Conservation (phyloP, 1,140 invertebrate species). For the Belonocnema kinseyi region DNA sequence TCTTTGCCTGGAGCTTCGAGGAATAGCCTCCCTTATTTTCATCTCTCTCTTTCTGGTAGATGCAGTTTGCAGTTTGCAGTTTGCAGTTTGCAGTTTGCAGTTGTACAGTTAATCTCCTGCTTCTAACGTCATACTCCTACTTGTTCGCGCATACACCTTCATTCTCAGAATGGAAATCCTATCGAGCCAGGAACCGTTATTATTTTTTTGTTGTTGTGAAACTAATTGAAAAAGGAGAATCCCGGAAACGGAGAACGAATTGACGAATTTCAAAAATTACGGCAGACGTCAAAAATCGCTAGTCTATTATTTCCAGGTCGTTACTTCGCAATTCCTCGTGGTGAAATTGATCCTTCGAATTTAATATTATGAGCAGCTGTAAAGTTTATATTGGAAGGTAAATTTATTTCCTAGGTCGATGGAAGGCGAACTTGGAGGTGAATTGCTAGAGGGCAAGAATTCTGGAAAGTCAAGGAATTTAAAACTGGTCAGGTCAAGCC, state of each 20-base stretch:
- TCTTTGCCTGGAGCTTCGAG: conserved; percentile 17
- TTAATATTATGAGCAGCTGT: background rate
- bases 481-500: too few relatives aligned
- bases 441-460: too few relatives aligned
- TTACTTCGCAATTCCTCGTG: background rate
- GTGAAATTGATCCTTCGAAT: background rate
- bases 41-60: conserved; percentile 7
- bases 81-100: background rate
- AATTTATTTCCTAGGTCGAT: background rate
- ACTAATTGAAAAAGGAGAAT: conserved; percentile 16
- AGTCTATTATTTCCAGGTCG: background rate
- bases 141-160: background rate
- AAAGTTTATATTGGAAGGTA: background rate
- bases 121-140: background rate
- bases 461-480: too few relatives aligned
- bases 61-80: conserved; percentile 8
- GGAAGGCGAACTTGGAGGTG: too few relatives aligned
- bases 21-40: background rate
- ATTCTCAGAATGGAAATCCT: conserved; percentile 19
- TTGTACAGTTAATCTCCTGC: conserved; percentile 26
- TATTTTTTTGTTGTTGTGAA: background rate
- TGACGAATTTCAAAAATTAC: conserved; percentile 2
- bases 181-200: conserved; percentile 10
- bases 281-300: background rate
- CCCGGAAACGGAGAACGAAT: conserved; percentile 5